Conservation (phyloP, 2,797 vertebrate species). For the Todus mexicanus region DNA sequence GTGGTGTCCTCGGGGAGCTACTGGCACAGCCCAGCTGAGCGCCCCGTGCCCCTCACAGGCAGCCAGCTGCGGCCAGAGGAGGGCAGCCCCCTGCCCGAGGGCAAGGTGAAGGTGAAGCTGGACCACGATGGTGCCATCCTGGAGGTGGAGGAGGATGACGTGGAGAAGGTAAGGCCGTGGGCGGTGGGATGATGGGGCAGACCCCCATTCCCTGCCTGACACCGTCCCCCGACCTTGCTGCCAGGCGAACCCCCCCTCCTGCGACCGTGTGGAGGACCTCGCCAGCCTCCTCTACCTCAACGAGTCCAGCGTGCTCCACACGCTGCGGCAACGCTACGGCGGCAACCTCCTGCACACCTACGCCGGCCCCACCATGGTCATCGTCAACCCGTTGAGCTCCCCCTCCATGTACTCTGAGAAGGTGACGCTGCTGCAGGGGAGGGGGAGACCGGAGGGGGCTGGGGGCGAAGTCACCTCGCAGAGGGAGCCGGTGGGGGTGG, state of each 20-base stretch:
- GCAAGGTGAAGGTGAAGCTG: slow-evolving; percentile 90
- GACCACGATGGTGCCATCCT: slow-evolving; percentile 88
- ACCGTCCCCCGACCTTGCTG: fast-evolving
- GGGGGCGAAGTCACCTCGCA: fast-evolving
- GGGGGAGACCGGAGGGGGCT: not conserved
- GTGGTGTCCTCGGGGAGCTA: not conserved
- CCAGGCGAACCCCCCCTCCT: slow-evolving; percentile 92
- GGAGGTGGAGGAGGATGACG: slow-evolving; percentile 94
- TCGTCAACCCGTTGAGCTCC: slow-evolving; percentile 92
- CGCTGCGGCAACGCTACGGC: slow-evolving; percentile 90
- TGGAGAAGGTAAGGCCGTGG: slow-evolving; percentile 85
- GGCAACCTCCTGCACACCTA: slow-evolving; percentile 92
- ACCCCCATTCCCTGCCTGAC: not conserved
- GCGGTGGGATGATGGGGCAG: fast-evolving
- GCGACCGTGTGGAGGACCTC: slow-evolving; percentile 88
- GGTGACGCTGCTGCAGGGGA: slow-evolving; percentile 66
- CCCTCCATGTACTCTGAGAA: slow-evolving; percentile 98
- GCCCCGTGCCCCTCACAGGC: slow-evolving; percentile 66
- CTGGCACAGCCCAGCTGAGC: not conserved
- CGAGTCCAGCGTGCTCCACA: slow-evolving; percentile 92
- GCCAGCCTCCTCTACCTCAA: slow-evolving; percentile 93
- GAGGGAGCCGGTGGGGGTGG: not conserved
- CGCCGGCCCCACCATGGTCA: slow-evolving; percentile 87
- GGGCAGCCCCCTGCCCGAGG: slow-evolving; percentile 81
- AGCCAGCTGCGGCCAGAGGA: slow-evolving; percentile 84